Evolutionary conservation across 2,888 invertebrate species (phyloP), one percentile per base, ranked within the genome.

Genomic region (Timema podura): DNA sequence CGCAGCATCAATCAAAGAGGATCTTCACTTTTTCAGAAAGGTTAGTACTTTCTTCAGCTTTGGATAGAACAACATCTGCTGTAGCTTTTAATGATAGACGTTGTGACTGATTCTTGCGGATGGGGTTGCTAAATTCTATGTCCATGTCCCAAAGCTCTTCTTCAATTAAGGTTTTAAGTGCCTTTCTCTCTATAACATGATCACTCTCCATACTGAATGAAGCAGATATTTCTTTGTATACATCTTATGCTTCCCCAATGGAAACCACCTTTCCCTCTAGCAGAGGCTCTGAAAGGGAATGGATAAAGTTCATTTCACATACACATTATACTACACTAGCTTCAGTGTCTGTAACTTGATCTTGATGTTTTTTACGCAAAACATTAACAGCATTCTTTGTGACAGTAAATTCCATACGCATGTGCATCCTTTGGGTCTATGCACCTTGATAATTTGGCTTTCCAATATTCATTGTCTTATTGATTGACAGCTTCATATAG

Each of bases 241-340:
- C 59, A 59, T 59, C 59, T 59, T 59, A 16, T 59, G 59, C 59
- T 59, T 59, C 59, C 11, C 30, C 59, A 59, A 59, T 59, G 5
- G 59, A 59, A 59, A 59, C 59, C 59, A 59, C 59, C 59, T 59
- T 15, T 16, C 15, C 59, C 16, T 6, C 59, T 59, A 7, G 59
- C 59, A 59, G 44, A 15, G 59, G 30, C 30, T 59, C 59, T 59
- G 59, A 59, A 59, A 59, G 59, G 10, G 6, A 59, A 59, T 59
- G 59, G 59, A 59, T 59, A 59, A 59, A 15, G 59, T 59, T 44
- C 6, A 59, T 44, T 59, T 59, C 44, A 59, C 59, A 59, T 6
- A 11, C 59, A 59, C 59, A 44, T 6, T 59, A 5, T 59, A 59
- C 30, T 15, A 59, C 16, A 7, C 59, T 15, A 16, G 59, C 59